Percentiles rank a stretch among this genome's conserved stretches.
These are phyloP conservation scores for Macrotis lagotis DNA, from an alignment of 2,113 vertebrate genomes.

Conservation along the genomic window DNA sequence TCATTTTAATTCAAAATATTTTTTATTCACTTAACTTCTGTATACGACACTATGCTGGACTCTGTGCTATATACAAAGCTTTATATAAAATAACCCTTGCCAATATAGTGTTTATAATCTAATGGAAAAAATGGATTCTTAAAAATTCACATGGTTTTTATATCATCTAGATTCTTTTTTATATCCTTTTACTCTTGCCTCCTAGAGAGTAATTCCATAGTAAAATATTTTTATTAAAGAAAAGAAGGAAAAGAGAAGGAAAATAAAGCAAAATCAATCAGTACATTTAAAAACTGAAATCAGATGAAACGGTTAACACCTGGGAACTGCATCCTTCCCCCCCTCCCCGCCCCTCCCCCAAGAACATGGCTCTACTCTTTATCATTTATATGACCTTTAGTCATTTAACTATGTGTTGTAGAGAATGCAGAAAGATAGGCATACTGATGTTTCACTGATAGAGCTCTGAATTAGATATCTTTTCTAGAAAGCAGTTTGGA, in stretches of 20 bases:
- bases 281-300: not conserved
- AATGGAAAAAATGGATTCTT: not conserved
- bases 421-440: not conserved
- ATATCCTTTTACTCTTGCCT: not conserved
- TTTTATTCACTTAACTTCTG: not conserved
- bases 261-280: not conserved
- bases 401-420: not conserved
- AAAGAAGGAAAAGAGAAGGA: not conserved
- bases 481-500: not conserved
- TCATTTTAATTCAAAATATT: not conserved
- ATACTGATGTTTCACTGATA: not conserved
- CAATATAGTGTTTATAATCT: not conserved
- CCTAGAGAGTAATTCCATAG: not conserved
- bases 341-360: not conserved
- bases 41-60: not conserved
- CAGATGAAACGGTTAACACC: not conserved
- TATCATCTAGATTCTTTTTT: not conserved
- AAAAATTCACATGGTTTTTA: too few relatives aligned
- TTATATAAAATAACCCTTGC: not conserved
- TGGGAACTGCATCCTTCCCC: not conserved
- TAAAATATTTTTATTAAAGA: not conserved
- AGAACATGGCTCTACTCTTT: not conserved
- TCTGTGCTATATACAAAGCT: not conserved
- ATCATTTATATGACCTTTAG: not conserved
- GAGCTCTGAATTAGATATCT: not conserved